Conservation (phyloP, 2,113 vertebrate species). For the Motacilla tschutschensis region DNA sequence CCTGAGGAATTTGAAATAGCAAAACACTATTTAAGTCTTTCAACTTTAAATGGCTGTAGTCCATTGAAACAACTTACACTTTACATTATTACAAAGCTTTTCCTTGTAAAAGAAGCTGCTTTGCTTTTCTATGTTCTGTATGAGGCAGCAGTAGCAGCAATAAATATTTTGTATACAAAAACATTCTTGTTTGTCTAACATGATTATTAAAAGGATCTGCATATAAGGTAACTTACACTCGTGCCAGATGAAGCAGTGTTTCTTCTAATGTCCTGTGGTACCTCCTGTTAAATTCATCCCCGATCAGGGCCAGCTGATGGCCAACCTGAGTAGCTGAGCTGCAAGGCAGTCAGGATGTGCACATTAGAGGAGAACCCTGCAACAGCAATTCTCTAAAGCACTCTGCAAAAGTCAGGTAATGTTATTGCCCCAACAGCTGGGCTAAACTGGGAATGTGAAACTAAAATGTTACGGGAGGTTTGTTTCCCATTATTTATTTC, state of each 20-base stretch:
- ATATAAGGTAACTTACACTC: not conserved
- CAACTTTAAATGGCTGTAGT: not conserved
- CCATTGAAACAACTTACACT: not conserved
- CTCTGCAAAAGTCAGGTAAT: not conserved
- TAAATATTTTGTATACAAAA: not conserved
- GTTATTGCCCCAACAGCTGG: not conserved
- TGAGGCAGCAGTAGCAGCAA: not conserved
- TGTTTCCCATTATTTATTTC: not conserved
- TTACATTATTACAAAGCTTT: not conserved
- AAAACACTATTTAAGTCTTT: not conserved
- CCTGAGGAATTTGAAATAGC: not conserved
- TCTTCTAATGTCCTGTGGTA: constrained; percentile 33
- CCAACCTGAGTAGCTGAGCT: constrained; percentile 72
- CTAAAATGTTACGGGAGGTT: not conserved
- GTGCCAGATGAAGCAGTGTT: constrained; percentile 43
- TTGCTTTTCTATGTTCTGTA: not conserved
- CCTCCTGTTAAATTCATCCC: constrained; percentile 78
- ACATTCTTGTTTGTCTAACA: not conserved
- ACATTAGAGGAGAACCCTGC: not conserved
- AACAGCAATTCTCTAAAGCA: not conserved
- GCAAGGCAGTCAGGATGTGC: not conserved
- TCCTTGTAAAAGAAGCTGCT: not conserved
- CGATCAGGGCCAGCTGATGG: constrained; percentile 81
- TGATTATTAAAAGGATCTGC: not conserved
- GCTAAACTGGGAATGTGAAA: not conserved